Evolutionary conservation across 2,888 invertebrate genomes (phyloP), one percentile per base, ranked within the genome.

Genomic region (Dorcus hopei): DNA sequence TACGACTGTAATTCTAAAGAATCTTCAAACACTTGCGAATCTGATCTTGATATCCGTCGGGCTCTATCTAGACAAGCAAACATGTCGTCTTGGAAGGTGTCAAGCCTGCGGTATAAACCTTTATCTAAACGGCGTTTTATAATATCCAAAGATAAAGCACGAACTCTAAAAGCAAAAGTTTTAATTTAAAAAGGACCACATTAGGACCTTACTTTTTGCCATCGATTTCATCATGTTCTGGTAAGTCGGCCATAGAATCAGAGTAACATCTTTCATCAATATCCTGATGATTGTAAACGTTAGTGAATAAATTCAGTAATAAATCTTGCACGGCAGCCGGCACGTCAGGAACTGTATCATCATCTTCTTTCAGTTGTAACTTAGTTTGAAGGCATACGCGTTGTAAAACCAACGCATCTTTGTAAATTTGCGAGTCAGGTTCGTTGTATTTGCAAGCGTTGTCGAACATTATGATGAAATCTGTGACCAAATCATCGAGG

Each of bases 401-500:
- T 79, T 98, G 97, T 70, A 99, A 79, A 23, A 94, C 89, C 67
- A 98, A 81, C 0, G 97, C 96, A 78, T 98, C 97, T 80, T 97
- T 97, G 76, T 97, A 97, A 64, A 97, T 95, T 78, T 95, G 93
- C 0, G 97, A 97, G 74, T 97, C 97, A 0, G 97, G 97, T 74
- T 97, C 97, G 76, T 97, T 97, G 74, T 95, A 97, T 74, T 94
- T 95, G 81, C 95, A 97, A 1, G 97, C 97, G 76, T 97, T 97
- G 71, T 95, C 95, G 69, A 96, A 91, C 95, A 97, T 96, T 50
- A 95, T 80, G 68, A 92, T 85, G 68, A 97, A 90, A 79, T 97
- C 97, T 0, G 89, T 85, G 0, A 93, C 90, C 52, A 97, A 78
- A 63, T 96, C 95, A 66, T 95, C 95, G 23, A 97, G 82, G 16